These are phyloP conservation scores for Dicentrarchus labrax DNA, from an alignment of 2,113 vertebrate genomes.

Conservation along the genomic window DNA sequence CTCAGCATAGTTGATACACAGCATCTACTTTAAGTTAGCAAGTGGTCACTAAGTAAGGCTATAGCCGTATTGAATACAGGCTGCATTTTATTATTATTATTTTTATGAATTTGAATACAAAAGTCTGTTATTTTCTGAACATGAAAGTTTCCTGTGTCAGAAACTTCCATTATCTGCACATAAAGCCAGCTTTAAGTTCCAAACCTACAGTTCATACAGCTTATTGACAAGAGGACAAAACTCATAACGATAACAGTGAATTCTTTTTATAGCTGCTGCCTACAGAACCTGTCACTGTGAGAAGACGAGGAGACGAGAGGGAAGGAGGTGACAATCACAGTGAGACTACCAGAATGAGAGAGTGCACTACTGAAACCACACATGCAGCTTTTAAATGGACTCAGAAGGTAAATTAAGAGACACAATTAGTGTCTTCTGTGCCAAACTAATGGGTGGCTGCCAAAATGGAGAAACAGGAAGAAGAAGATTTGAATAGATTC, in stretches of 20 bases:
- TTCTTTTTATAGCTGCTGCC: background rate
- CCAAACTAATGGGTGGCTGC: background rate
- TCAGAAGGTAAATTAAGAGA: conserved; percentile 2
- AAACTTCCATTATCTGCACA: background rate
- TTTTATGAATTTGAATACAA: too few relatives aligned
- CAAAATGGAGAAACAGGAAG: conserved; percentile 8
- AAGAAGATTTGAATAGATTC: background rate
- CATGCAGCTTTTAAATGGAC: conserved; percentile 14
- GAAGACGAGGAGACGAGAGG: background rate
- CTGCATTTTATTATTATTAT: background rate
- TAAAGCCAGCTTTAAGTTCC: background rate
- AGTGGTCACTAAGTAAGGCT: background rate
- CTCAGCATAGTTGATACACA: too few relatives aligned
- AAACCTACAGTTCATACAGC: background rate
- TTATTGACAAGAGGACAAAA: background rate
- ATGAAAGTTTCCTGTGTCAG: background rate
- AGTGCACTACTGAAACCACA: conserved; percentile 7
- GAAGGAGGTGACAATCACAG: conserved; percentile 4
- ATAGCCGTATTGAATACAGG: background rate
- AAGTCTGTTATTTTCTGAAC: background rate
- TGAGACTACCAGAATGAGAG: conserved; percentile 4
- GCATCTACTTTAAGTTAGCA: too few relatives aligned
- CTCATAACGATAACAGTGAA: background rate
- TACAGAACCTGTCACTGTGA: background rate
- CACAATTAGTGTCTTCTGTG: background rate